These are phyloP conservation scores for Antennarius striatus DNA, from an alignment of 2,113 vertebrate genomes.

Conservation along the genomic window DNA sequence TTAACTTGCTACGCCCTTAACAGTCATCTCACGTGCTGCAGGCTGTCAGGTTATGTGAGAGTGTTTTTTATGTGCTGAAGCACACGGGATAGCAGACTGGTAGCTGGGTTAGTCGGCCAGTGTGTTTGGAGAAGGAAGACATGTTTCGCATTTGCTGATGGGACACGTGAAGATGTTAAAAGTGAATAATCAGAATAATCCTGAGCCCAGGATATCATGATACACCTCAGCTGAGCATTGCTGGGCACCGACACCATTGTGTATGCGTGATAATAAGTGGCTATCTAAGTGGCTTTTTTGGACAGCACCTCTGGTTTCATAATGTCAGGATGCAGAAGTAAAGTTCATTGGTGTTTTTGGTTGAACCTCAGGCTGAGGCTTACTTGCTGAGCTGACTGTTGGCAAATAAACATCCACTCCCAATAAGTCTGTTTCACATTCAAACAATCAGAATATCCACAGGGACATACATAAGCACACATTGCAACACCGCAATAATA, in stretches of 20 bases:
- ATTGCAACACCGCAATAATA: constrained; percentile 1
- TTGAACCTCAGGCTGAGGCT: constrained; percentile 53
- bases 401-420: constrained; percentile 69
- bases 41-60: constrained; percentile 1
- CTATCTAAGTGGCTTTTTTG: constrained; percentile 15
- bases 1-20: too few relatives aligned
- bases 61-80: constrained; percentile 31
- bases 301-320: constrained; percentile 9
- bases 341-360: constrained; percentile 73
- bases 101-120: constrained; percentile 64
- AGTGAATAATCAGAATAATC: constrained; percentile 1
- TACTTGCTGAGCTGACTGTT: constrained; percentile 67
- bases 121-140: constrained; percentile 10
- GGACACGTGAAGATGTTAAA: constrained; percentile 7
- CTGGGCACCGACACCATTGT: neutral
- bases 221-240: neutral
- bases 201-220: neutral
- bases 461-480: constrained; percentile 20
- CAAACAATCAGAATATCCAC: constrained; percentile 59
- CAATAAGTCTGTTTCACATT: constrained; percentile 59
- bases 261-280: neutral
- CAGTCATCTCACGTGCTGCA: constrained; percentile 34
- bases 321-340: constrained; percentile 43
- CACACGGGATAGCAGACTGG: constrained; percentile 23
- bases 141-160: constrained; percentile 21